Percentiles rank a stretch among this genome's conserved stretches.
Evolutionary conservation across 2,113 vertebrate genomes (phyloP).

Genomic region (Telmatochromis sp.): DNA sequence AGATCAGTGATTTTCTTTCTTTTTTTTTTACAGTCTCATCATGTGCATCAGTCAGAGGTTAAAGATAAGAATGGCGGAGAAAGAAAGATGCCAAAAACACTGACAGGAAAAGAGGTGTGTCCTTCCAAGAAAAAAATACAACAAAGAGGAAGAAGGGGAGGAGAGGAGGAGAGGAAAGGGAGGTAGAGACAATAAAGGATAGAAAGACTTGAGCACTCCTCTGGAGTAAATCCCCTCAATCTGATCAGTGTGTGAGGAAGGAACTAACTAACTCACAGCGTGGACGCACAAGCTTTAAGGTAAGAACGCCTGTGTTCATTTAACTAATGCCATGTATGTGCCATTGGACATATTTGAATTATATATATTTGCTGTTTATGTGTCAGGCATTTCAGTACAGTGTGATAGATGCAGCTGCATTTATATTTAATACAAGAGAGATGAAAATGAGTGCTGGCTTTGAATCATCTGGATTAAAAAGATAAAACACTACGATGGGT

Average conservation of each 20-base stretch:
- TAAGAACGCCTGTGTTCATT: constrained; percentile 1
- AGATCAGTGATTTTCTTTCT: background rate
- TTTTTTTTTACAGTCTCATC: background rate
- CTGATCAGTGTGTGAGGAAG: constrained; percentile 37
- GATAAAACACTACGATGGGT: background rate
- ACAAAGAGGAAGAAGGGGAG: background rate
- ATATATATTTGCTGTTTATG: background rate
- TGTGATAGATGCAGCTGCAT: background rate
- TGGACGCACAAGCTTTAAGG: constrained; percentile 7
- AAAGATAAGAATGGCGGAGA: background rate
- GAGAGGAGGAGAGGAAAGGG: constrained; percentile 1
- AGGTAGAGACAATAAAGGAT: constrained; percentile 14
- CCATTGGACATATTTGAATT: background rate
- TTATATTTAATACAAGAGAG: background rate
- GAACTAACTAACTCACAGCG: background rate
- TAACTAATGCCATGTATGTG: background rate
- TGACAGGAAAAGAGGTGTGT: constrained; percentile 25
- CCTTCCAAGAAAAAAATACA: background rate
- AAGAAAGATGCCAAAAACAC: background rate
- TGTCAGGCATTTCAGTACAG: background rate
- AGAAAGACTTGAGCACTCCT: constrained; percentile 17
- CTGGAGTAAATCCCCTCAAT: constrained; percentile 56
- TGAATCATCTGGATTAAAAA: background rate
- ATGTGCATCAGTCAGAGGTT: background rate
- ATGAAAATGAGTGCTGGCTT: background rate